Conservation (phyloP, 2,797 vertebrate species). For the Setipinna tenuifilis region DNA sequence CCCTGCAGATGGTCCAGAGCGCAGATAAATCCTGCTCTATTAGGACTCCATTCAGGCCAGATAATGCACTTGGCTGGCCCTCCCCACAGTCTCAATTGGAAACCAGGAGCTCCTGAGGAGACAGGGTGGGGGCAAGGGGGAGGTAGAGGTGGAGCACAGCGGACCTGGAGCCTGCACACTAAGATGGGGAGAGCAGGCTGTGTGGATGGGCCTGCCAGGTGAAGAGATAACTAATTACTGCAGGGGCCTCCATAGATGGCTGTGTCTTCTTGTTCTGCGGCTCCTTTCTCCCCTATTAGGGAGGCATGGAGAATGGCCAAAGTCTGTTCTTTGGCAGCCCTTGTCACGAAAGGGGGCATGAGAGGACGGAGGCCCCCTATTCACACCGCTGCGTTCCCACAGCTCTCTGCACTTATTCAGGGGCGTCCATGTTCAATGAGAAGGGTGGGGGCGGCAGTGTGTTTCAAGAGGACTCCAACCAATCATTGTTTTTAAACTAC, state of each 20-base stretch:
- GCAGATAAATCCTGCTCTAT: slow-evolving; percentile 62
- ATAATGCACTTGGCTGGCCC: slow-evolving; percentile 55
- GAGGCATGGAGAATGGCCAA: slow-evolving; percentile 39
- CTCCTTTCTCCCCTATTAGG: slow-evolving; percentile 38
- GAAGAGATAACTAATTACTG: slow-evolving; percentile 63
- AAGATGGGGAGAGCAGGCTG: slow-evolving; percentile 23
- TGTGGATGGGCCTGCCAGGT: slow-evolving; percentile 56
- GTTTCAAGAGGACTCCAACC: not conserved
- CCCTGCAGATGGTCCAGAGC: slow-evolving; percentile 51
- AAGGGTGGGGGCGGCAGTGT: slow-evolving; percentile 10
- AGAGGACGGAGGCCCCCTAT: slow-evolving; percentile 67
- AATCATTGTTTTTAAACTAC: slow-evolving; percentile 27
- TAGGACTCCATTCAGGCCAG: slow-evolving; percentile 59
- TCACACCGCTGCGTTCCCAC: slow-evolving; percentile 76
- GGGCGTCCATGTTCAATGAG: slow-evolving; percentile 56
- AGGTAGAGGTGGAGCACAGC: slow-evolving; percentile 17
- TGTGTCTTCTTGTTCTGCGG: slow-evolving; percentile 39
- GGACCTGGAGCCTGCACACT: not conserved
- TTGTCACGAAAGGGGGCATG: slow-evolving; percentile 49
- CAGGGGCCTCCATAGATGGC: slow-evolving; percentile 41
- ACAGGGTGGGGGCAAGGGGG: slow-evolving; percentile 45
- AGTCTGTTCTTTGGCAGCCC: slow-evolving; percentile 59
- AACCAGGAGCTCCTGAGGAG: slow-evolving; percentile 19
- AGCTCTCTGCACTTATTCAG: slow-evolving; percentile 62
- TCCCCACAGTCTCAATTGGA: slow-evolving; percentile 39